Evolutionary conservation across 2,113 vertebrate species (phyloP).

Genomic region (Apodemus sylvaticus): DNA sequence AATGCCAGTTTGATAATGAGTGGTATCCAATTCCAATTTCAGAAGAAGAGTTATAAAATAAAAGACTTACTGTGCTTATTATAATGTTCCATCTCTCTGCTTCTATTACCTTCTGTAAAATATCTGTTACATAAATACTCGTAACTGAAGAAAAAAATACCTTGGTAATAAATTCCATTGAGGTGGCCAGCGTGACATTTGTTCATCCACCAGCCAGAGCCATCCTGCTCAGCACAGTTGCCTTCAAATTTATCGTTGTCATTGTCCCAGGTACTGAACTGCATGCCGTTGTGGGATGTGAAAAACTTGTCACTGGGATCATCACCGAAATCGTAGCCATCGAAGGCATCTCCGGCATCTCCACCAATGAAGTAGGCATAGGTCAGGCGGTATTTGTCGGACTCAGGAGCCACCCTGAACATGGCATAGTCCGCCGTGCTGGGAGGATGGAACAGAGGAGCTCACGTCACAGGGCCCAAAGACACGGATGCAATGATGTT

Average conservation of each 20-base stretch:
- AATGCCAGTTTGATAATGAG: background rate
- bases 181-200: constrained; percentile 96
- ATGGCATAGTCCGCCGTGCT: constrained; percentile 94
- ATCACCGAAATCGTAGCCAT: constrained; percentile 91
- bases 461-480: background rate
- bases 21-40: background rate
- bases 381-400: constrained; percentile 92
- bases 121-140: background rate
- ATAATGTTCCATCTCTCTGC: background rate
- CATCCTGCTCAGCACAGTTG: constrained; percentile 95
- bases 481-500: background rate
- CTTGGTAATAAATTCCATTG: constrained; percentile 94
- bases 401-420: constrained; percentile 90
- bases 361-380: constrained; percentile 92
- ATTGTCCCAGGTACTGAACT: constrained; percentile 93
- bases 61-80: background rate
- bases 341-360: constrained; percentile 94
- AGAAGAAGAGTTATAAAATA: background rate
- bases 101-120: background rate
- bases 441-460: background rate
- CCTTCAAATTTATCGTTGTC: constrained; percentile 93
- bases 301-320: constrained; percentile 93
- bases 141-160: constrained; percentile 74
- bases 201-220: constrained; percentile 99
- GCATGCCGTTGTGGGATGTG: constrained; percentile 95